Evolutionary conservation across 2,888 invertebrate genomes (phyloP), one percentile per base, ranked within the genome.

Genomic region (Aphelenchoides bicaudatus): DNA sequence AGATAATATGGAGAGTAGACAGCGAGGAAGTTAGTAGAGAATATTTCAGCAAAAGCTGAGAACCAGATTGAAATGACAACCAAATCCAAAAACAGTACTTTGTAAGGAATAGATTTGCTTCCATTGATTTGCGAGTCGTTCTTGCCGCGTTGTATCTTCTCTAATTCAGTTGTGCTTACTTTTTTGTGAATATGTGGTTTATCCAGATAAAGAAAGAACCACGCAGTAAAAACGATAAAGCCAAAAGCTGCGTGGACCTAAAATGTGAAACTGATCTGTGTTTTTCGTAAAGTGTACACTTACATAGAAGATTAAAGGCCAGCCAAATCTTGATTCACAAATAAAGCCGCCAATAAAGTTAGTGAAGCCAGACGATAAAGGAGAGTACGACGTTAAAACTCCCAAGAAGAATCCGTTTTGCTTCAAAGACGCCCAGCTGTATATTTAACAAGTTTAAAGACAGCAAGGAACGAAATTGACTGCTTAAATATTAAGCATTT

Each of bases 401-500:
- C 57, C 51, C 2, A 65, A 13, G 52, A 65, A 65, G 16, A 68
- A 8, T 2, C 51, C 65, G 25, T 65, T 49, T 39, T 65, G 62
- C 25, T 68, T 63, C 27, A 65, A 43, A 5, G 58, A 49, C 10
- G 70, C 66, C 66, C 66, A 65, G 4, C 57, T n/a, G n/a, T n/a
- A n/a, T n/a, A n/a, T n/a, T n/a, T n/a, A n/a, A n/a, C n/a, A n/a
- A n/a, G n/a, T n/a, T n/a, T n/a, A n/a, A n/a, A n/a, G n/a, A n/a
- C n/a, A n/a, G n/a, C n/a, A n/a, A n/a, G n/a, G n/a, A n/a, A n/a
- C n/a, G n/a, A n/a, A n/a, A n/a, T n/a, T n/a, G n/a, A n/a, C n/a
- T n/a, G n/a, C n/a, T n/a, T n/a, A n/a, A n/a, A n/a, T n/a, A n/a
- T n/a, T n/a, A n/a, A n/a, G n/a, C n/a, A n/a, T n/a, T n/a, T n/a